Base-by-base conservation (phyloP, 2,888 invertebrate species). In the Folsomia candida region DNA sequence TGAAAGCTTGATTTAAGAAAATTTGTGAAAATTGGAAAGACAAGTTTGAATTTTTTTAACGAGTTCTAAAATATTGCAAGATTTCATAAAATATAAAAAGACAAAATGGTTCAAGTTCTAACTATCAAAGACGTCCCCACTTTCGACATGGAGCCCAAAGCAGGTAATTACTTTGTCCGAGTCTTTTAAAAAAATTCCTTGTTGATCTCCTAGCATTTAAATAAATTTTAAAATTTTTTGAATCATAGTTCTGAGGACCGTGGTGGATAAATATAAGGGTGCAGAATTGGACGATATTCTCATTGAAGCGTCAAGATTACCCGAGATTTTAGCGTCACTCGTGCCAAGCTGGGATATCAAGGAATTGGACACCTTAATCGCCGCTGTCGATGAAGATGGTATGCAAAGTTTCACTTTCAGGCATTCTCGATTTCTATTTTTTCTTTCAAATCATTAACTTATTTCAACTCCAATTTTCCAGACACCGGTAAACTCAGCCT, bases 401-500 rank as follows among this genome's bases (percentile, higher is more conserved):
- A 74, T 18, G 27, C 6, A 20, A n/a, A n/a, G n/a, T n/a, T n/a
- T n/a, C n/a, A n/a, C n/a, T 66, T 66, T 68, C 25, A 25, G n/a
- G 1, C 18, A 22, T 25, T 65, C 18, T 51, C 37, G 14, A 14
- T 60, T 47, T 9, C 20, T 58, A 11, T 58, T 22, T 14, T 9
- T 58, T 58, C 9, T 62, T 62, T 14, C 6, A 27, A 62, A 62
- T 18, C n/a, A 22, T 26, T 62, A 29, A 20, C 28, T 9, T 37
- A 37, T 37, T 37, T 37, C 37, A 37, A 37, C 37, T 37, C 24
- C 24, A n/a, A 57, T 62, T 47, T 51, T 57, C n/a, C 57, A 76
- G 76, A 70, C 14, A 73, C 76, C 29, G 74, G 76, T 58, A 76
- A 76, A 66, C 68, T 76, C 72, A 74, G 74, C 58, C 72, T 74